phyloP scores from a whole-genome alignment of 2,888 invertebrate species.

The Vesta saturnalis region DNA sequence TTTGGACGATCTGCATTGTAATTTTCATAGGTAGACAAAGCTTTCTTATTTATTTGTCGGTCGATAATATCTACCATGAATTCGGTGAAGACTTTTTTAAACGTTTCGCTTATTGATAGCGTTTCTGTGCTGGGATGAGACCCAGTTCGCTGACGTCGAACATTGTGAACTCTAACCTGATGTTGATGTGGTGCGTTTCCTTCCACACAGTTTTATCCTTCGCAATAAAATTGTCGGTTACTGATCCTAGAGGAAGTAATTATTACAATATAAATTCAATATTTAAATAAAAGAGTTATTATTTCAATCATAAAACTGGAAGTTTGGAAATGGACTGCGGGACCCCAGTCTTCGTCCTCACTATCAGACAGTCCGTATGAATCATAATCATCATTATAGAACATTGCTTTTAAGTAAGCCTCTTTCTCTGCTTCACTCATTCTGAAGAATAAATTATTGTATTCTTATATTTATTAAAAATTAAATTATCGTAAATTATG shows the following conservation, averaged over 20 bases:
- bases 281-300: not conserved
- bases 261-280: not conserved
- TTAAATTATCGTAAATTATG: not conserved
- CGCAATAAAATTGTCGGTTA: not conserved
- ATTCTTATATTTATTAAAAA: not conserved
- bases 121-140: not conserved
- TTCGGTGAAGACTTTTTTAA: too few species aligned
- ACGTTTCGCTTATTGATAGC: not conserved
- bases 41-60: not conserved
- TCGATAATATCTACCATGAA: not conserved
- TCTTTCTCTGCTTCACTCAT: too few species aligned
- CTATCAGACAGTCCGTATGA: not conserved
- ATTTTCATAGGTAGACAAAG: not conserved
- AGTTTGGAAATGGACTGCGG: not conserved
- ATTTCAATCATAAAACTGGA: not conserved
- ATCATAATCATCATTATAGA: not conserved
- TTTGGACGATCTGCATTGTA: not conserved
- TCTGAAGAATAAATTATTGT: too few species aligned
- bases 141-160: constrained; percentile 9
- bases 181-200: not conserved
- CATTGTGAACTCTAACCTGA: too few species aligned
- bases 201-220: not conserved
- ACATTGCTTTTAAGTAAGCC: not conserved
- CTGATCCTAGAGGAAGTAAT: not conserved
- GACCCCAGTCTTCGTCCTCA: not conserved